Percentiles rank a stretch among this genome's conserved stretches.
Conservation (phyloP, 2,113 vertebrate genomes). For the Odobenus rosmarus region DNA sequence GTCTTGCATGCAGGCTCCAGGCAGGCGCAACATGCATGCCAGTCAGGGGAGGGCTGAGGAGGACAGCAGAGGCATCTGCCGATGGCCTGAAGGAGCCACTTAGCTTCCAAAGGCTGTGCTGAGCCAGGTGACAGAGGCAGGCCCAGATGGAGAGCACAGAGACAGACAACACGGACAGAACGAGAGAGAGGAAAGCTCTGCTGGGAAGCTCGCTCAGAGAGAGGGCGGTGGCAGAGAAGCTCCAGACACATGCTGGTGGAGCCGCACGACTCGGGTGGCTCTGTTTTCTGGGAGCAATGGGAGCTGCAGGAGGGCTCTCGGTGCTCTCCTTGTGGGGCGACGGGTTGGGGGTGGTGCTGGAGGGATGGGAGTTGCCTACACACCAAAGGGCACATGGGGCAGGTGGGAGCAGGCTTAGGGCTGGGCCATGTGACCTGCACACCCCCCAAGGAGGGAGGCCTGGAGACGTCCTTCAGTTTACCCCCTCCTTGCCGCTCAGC, state of each 20-base stretch:
- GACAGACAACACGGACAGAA: conserved; percentile 64
- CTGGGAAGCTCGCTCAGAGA: not conserved
- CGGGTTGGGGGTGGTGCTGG: accelerated
- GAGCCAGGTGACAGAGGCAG: conserved; percentile 48
- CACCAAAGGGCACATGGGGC: accelerated
- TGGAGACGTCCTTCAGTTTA: too few relatives aligned
- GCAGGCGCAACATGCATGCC: not conserved
- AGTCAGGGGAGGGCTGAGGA: not conserved
- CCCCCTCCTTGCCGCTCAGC: too few relatives aligned
- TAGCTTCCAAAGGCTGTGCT: not conserved
- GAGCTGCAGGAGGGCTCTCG: not conserved
- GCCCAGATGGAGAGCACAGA: not conserved
- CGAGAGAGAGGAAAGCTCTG: not conserved
- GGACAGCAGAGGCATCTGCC: not conserved
- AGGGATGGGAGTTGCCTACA: not conserved
- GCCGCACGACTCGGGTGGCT: not conserved
- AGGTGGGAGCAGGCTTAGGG: too few relatives aligned
- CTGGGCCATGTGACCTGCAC: too few relatives aligned
- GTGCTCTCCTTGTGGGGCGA: not conserved
- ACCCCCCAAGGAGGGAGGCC: too few relatives aligned
- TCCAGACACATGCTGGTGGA: not conserved
- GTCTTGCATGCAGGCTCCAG: conserved; percentile 42
- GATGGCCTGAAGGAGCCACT: not conserved
- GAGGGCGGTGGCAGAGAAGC: not conserved
- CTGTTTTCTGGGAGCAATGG: not conserved